A percentile compares a stretch with the other conserved stretches of the same genome.
phyloP scores from a whole-genome alignment of 2,113 vertebrate species.

The Thinocorus orbignyianus region DNA sequence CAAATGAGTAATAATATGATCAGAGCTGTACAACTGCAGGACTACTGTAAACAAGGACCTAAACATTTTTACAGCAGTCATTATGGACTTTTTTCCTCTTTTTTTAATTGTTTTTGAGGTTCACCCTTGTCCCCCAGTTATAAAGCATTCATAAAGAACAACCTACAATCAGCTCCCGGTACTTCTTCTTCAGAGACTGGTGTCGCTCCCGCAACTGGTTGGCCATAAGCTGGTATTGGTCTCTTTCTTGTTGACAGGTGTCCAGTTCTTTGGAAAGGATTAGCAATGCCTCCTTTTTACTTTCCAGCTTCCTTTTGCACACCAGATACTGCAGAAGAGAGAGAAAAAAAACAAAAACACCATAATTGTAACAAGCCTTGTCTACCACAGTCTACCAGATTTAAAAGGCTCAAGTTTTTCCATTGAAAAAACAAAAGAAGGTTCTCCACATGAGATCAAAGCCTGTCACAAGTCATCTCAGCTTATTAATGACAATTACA shows the following conservation, averaged over 20 bases:
- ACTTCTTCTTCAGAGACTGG: conserved; percentile 94
- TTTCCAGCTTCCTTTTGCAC: conserved; percentile 93
- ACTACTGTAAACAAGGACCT: not conserved
- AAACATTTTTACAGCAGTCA: not conserved
- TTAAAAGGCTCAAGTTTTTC: not conserved
- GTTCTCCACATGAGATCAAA: not conserved
- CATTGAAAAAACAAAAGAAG: not conserved
- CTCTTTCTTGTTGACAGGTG: conserved; percentile 93
- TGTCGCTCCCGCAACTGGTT: conserved; percentile 94
- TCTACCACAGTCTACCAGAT: not conserved
- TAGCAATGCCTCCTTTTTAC: conserved; percentile 93
- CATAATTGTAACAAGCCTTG: not conserved
- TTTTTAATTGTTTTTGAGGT: not conserved
- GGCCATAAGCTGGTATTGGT: conserved; percentile 97
- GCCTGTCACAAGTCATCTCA: not conserved
- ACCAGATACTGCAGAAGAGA: conserved; percentile 84
- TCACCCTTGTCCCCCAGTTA: not conserved
- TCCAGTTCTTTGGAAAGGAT: conserved; percentile 97
- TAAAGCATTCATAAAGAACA: not conserved
- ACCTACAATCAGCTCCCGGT: conserved; percentile 92
- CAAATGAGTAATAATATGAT: conserved; percentile 17
- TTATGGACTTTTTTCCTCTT: not conserved
- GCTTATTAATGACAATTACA: not conserved
- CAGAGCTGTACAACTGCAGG: not conserved
- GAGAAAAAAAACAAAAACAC: not conserved